Percentiles rank a stretch among this genome's conserved stretches.
Conservation (phyloP, 2,113 vertebrate genomes). For the Otolemur garnettii region DNA sequence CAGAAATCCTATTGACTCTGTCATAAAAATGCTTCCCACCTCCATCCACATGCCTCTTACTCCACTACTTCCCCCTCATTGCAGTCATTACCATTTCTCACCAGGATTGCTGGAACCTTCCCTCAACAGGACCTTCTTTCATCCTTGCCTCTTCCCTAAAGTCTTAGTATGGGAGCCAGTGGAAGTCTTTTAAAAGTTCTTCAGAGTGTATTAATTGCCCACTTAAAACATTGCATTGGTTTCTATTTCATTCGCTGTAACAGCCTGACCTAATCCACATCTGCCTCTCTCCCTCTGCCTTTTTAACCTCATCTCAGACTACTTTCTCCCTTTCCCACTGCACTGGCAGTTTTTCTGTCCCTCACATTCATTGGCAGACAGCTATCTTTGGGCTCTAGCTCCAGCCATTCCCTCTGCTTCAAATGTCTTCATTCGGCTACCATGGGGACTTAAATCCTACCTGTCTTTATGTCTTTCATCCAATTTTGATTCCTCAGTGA, state of each 20-base stretch:
- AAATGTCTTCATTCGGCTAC: background rate
- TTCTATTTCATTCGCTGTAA: background rate
- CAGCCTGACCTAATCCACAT: background rate
- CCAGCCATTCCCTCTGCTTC: background rate
- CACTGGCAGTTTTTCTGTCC: background rate
- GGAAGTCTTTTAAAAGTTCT: background rate
- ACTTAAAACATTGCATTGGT: background rate
- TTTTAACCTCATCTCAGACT: background rate
- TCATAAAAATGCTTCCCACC: background rate
- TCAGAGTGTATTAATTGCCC: background rate
- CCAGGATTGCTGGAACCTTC: background rate
- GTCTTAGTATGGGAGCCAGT: background rate
- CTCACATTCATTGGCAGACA: background rate
- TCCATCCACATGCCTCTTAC: too few relatives aligned
- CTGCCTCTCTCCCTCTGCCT: background rate
- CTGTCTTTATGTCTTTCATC: background rate
- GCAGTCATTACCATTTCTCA: too few relatives aligned
- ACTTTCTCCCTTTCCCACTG: background rate
- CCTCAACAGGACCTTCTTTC: background rate
- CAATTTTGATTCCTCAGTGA: background rate
- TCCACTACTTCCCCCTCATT: accelerated
- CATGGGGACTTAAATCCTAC: too few relatives aligned
- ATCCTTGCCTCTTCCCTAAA: background rate
- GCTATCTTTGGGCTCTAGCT: background rate
- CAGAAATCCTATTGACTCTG: background rate